phyloP scores from a whole-genome alignment of 1,140 invertebrate genomes.

The Zaprionus vittiger region DNA sequence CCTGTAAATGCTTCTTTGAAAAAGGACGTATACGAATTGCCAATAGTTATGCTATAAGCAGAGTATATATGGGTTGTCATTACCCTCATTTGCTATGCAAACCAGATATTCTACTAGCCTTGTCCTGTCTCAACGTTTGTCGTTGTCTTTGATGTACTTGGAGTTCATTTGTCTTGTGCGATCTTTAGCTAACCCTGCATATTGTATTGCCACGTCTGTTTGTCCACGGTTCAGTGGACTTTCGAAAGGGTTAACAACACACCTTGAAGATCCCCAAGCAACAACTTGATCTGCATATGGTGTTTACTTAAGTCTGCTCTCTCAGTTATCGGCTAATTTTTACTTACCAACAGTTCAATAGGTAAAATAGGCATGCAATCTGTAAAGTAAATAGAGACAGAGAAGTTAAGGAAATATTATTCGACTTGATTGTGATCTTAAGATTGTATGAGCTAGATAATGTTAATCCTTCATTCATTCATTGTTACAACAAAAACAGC shows the following conservation, averaged over 20 bases:
- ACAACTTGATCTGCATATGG: constrained; percentile 10
- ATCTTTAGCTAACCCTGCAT: constrained; percentile 57
- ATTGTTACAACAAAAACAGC: constrained; percentile 18
- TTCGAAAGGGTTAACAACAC: constrained; percentile 48
- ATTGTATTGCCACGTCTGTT: constrained; percentile 50
- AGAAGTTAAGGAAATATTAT: constrained; percentile 21
- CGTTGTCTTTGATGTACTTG: constrained; percentile 55
- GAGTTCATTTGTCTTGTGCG: constrained; percentile 47
- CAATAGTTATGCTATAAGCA: neutral
- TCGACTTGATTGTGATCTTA: neutral
- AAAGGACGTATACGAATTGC: too few relatives aligned
- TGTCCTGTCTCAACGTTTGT: constrained; percentile 43
- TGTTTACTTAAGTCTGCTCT: constrained; percentile 14
- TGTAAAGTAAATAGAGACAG: constrained; percentile 53
- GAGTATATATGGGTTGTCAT: neutral
- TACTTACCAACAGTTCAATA: constrained; percentile 61
- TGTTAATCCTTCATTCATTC: constrained; percentile 4
- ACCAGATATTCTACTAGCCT: constrained; percentile 30
- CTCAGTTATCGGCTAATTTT: constrained; percentile 7
- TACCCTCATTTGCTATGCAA: constrained; percentile 38
- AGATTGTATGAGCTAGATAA: constrained; percentile 3
- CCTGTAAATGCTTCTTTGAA: neutral
- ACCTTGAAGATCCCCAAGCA: constrained; percentile 12
- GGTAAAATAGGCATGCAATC: constrained; percentile 56
- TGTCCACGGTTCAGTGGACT: constrained; percentile 56